Base-by-base conservation (phyloP, 2,113 vertebrate species). In the Hemibagrus wyckioides region DNA sequence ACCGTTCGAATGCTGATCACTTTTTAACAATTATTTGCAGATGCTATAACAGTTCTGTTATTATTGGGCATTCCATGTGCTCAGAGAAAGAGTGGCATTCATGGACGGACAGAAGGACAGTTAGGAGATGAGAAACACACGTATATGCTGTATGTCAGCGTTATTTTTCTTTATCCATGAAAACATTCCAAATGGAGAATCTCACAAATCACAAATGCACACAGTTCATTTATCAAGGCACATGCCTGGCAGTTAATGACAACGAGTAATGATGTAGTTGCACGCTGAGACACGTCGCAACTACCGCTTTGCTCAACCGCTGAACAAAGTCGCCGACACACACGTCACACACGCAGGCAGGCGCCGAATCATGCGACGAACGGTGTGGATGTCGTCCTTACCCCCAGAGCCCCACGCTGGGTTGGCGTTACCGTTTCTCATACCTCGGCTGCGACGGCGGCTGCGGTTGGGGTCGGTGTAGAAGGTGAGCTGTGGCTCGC, bases 391-490 rank as follows among this genome's bases (percentile, higher is more conserved):
- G 77, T 93, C 92, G 89, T 94, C 89, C 95, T 95, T 96, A 96
- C 95, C 95, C 95, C 95, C 95, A 81, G 95, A 95, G 93, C 94
- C 95, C 95, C 95, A 95, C 89, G 95, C 95, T 91, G 93, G 93
- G 95, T 94, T 95, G 93, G 93, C 93, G 85, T 95, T 94, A 94
- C 95, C 95, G 30, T 96, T 96, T 94, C 95, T 92, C 84, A 86
- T 95, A 98, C 98, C 98, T 97, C 98, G 94, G 93, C 97, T 99
- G 87, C 98, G 97, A 85, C 97, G 95, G 41, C 97, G 95, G 93
- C 98, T 99, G 92, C 98, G 94, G 0, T 98, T 98, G 33, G 98
- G 98, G 91, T 99, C 98, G 0, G 98, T 99, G 94, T 99, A 99
- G 94, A 99, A 99, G 89, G 98, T 97, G 93, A 99, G 96, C 94